Percentiles rank a stretch among this genome's conserved stretches.
Evolutionary conservation across 1,140 invertebrate genomes (phyloP).

Genomic region (Hesperophylax magnus): DNA sequence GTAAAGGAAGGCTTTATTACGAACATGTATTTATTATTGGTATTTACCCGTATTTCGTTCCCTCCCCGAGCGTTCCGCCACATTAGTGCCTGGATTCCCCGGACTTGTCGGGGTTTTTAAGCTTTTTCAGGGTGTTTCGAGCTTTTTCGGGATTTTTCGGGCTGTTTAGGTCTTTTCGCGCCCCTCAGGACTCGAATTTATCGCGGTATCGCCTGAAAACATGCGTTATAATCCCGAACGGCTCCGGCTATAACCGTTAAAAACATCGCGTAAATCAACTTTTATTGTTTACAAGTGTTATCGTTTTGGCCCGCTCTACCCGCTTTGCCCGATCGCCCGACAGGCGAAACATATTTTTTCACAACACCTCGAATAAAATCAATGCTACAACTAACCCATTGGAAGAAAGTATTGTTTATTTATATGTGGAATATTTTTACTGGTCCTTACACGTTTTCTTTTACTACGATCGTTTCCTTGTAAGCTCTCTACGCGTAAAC

Average conservation of each 20-base stretch:
- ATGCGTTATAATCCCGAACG: constrained; percentile 52
- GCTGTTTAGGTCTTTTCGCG: constrained; percentile 7
- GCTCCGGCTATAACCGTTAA: constrained; percentile 55
- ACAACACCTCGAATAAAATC: constrained; percentile 17
- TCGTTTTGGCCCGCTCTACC: constrained; percentile 41
- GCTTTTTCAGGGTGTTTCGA: constrained; percentile 19
- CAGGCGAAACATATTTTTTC: constrained; percentile 24
- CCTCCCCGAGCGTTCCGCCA: constrained; percentile 20
- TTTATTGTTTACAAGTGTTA: constrained; percentile 58
- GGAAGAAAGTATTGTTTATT: not conserved
- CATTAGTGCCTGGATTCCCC: constrained; percentile 33
- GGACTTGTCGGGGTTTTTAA: constrained; percentile 17
- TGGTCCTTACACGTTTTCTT: no score
- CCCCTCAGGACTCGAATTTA: constrained; percentile 33
- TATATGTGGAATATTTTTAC: not conserved
- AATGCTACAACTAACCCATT: constrained; percentile 12
- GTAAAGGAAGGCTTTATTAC: constrained; percentile 36
- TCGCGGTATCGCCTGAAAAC: constrained; percentile 49
- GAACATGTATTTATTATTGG: constrained; percentile 38
- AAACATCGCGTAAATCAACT: constrained; percentile 54
- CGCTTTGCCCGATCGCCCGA: not conserved
- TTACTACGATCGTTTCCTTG: no score
- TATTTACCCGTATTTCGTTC: constrained; percentile 24
- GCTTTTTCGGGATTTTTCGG: constrained; percentile 6
- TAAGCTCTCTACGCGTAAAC: no score